These are phyloP conservation scores for Campylorhamphus procurvoides DNA, from an alignment of 2,113 vertebrate species.

Conservation along the genomic window DNA sequence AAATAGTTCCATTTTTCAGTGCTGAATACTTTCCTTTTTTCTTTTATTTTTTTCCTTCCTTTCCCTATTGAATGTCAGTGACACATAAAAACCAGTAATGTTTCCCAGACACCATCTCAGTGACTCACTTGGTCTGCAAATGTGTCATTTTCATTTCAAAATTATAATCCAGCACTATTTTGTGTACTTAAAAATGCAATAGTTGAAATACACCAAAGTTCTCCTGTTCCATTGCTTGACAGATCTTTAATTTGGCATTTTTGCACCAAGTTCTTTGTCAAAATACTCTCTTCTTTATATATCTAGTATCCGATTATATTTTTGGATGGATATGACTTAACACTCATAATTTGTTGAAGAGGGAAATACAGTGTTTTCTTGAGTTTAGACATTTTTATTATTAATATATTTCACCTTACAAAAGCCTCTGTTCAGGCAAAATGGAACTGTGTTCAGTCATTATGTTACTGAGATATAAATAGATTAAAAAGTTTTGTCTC, in stretches of 20 bases:
- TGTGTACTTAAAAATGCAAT: not conserved
- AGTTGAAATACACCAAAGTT: not conserved
- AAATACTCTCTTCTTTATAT: not conserved
- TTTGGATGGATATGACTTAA: not conserved
- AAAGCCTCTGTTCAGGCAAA: not conserved
- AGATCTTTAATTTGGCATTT: not conserved
- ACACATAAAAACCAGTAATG: not conserved
- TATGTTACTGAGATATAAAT: not conserved
- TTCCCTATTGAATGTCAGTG: not conserved
- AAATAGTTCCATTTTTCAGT: not conserved
- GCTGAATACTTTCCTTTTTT: not conserved
- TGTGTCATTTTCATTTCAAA: not conserved
- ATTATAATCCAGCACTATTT: not conserved
- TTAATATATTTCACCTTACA: not conserved
- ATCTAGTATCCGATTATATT: not conserved
- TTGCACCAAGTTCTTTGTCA: not conserved
- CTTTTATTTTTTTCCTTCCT: not conserved
- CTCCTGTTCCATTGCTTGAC: not conserved
- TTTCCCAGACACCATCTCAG: not conserved
- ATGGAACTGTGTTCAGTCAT: not conserved
- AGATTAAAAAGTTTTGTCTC: not conserved
- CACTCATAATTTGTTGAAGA: not conserved
- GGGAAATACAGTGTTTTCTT: not conserved
- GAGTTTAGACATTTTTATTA: not conserved
- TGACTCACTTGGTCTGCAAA: not conserved